Conservation (phyloP, 2,888 invertebrate genomes). For the Polymixis lichenea region DNA sequence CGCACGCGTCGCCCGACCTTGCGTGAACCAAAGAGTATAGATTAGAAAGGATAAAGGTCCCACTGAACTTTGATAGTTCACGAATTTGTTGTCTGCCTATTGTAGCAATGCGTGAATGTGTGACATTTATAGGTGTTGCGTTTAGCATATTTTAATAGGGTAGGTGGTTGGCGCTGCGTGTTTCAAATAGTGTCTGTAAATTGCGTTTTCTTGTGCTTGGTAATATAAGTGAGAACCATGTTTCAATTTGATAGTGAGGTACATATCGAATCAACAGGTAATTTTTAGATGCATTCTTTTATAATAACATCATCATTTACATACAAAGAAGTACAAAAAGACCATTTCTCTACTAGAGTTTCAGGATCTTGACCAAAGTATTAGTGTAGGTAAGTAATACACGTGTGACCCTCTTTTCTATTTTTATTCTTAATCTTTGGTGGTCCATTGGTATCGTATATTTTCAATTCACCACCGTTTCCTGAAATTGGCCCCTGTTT, state of each 20-base stretch:
- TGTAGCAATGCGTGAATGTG: slow-evolving; percentile 50
- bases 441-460: slow-evolving; percentile 70
- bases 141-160: slow-evolving; percentile 43
- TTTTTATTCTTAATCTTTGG: slow-evolving; percentile 69
- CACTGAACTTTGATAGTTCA: slow-evolving; percentile 57
- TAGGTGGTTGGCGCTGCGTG: slow-evolving; percentile 2
- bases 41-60: slow-evolving; percentile 56
- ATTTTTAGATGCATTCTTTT: not conserved
- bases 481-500: slow-evolving; percentile 70
- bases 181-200: slow-evolving; percentile 1
- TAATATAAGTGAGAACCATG: not conserved
- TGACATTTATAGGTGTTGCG: slow-evolving; percentile 50
- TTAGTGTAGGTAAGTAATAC: not conserved
- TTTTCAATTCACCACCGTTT: slow-evolving; percentile 78
- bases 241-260: not conserved
- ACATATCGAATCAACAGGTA: not conserved
- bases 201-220: not conserved
- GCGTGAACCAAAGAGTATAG: slow-evolving; percentile 68
- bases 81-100: slow-evolving; percentile 47
- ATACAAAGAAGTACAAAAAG: not conserved
- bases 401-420: not conserved
- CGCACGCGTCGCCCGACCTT: slow-evolving; percentile 78
- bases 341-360: not conserved
- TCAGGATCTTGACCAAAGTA: not conserved
- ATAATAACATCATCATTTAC: not conserved